Conservation (phyloP, 2,888 invertebrate species). For the Drosophila basisetae region DNA sequence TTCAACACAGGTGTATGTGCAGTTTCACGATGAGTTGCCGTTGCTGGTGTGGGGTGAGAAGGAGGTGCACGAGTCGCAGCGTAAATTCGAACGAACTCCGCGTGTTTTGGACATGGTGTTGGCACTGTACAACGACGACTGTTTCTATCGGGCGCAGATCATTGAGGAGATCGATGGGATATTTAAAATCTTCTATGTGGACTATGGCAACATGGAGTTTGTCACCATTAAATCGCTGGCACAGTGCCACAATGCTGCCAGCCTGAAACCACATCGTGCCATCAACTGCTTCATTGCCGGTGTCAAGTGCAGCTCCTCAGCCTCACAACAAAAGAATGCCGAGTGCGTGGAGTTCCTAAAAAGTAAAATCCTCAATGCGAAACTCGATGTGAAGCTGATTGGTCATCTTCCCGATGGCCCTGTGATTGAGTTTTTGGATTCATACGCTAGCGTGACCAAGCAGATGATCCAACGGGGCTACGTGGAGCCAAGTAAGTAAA, state of each 20-base stretch:
- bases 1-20: constrained; percentile 75
- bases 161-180: constrained; percentile 68
- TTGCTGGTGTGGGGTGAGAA: constrained; percentile 76
- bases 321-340: constrained; percentile 12
- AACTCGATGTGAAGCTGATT: constrained; percentile 44
- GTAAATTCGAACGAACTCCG: constrained; percentile 59
- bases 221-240: constrained; percentile 69
- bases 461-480: constrained; percentile 49
- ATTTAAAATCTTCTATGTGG: constrained; percentile 82
- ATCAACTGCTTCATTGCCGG: constrained; percentile 72
- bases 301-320: constrained; percentile 14
- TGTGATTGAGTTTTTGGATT: constrained; percentile 32
- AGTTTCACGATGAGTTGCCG: constrained; percentile 55
- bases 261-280: constrained; percentile 78
- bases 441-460: constrained; percentile 10
- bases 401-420: constrained; percentile 44
- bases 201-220: constrained; percentile 82
- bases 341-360: constrained; percentile 62
- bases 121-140: constrained; percentile 74
- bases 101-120: constrained; percentile 79
- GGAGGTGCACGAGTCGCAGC: constrained; percentile 65
- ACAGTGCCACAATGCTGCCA: constrained; percentile 64
- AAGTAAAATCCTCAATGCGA: constrained; percentile 44
- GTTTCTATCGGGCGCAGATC: constrained; percentile 83
- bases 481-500: constrained; percentile 21